A percentile compares a stretch with the other conserved stretches of the same genome.
phyloP scores from a whole-genome alignment of 2,797 vertebrate genomes.

The Petrocephalus sullivani region DNA sequence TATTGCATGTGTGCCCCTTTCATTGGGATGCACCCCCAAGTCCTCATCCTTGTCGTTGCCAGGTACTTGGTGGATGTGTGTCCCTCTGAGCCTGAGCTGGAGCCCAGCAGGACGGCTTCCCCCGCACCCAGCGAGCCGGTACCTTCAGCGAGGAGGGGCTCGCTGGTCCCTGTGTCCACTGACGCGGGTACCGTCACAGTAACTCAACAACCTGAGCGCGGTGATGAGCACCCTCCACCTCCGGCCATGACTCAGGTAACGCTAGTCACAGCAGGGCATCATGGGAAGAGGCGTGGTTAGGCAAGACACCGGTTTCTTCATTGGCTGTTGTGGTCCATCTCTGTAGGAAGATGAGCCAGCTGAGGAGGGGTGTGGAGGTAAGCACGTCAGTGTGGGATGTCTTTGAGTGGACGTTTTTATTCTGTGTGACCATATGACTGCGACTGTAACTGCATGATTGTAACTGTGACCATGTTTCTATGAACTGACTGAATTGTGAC shows the following conservation, averaged over 20 bases:
- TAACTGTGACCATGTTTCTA: neutral
- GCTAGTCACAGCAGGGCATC: neutral
- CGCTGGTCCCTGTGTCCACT: neutral
- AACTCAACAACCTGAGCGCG: slow-evolving; percentile 15
- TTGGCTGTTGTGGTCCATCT: neutral
- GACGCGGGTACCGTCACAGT: neutral
- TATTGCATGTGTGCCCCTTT: neutral
- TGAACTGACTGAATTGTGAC: neutral
- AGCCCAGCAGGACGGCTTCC: neutral
- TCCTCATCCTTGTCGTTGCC: neutral
- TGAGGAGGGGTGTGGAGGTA: slow-evolving; percentile 22
- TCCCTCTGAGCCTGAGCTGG: slow-evolving; percentile 4
- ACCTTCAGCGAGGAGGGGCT: neutral
- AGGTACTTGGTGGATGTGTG: slow-evolving; percentile 13
- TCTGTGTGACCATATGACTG: neutral
- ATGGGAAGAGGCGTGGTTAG: neutral
- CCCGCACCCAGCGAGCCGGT: neutral
- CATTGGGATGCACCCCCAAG: neutral
- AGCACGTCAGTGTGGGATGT: neutral
- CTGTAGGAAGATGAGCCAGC: slow-evolving; percentile 20
- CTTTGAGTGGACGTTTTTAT: neutral
- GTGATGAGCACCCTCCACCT: neutral
- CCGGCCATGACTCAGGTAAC: neutral
- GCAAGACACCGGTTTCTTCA: neutral
- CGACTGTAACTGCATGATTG: neutral